Evolutionary conservation across 2,113 vertebrate species (phyloP).

Genomic region (Chloropsis hardwickii): DNA sequence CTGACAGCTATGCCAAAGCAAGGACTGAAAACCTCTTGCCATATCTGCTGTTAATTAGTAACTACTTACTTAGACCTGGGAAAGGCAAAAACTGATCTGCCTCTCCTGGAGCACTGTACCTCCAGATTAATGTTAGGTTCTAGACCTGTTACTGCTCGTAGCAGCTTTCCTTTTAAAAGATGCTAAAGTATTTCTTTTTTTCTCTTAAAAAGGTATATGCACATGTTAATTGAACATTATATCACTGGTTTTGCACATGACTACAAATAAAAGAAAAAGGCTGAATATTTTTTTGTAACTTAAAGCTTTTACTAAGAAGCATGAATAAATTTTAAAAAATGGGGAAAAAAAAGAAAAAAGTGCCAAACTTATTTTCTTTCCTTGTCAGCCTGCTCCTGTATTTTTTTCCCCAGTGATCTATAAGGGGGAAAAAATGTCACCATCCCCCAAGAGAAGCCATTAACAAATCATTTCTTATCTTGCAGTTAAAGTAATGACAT

Average conservation of each 20-base stretch:
- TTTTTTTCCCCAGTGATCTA: not conserved
- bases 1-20: not conserved
- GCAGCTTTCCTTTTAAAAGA: not conserved
- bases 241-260: not conserved
- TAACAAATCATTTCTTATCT: constrained; percentile 49
- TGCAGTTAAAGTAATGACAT: constrained; percentile 16
- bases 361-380: not conserved
- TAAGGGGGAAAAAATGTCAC: not conserved
- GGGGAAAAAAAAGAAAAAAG: not conserved
- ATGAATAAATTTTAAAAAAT: not conserved
- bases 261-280: not conserved
- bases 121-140: not conserved
- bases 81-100: not conserved
- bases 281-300: not conserved
- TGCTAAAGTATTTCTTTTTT: rapidly evolving
- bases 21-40: not conserved
- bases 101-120: not conserved
- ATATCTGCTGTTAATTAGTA: not conserved
- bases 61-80: not conserved
- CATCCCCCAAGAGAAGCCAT: not conserved
- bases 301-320: not conserved
- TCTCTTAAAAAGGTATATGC: not conserved
- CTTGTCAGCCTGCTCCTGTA: not conserved
- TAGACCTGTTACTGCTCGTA: not conserved
- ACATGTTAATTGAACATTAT: not conserved